Conservation (phyloP, 2,888 invertebrate genomes). For the Phlogophora meticulosa region DNA sequence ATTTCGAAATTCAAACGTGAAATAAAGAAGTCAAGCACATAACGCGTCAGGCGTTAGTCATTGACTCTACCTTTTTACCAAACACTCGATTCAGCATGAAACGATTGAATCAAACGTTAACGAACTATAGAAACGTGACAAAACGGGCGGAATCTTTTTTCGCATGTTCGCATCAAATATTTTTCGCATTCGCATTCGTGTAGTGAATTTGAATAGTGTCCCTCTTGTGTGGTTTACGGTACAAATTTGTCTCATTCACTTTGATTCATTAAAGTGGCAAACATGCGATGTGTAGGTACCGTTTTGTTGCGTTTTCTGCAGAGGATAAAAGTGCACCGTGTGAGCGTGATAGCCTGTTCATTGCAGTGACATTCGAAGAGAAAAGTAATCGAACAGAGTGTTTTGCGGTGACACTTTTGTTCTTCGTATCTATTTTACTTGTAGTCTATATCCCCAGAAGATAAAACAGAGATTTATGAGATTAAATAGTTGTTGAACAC, state of each 20-base stretch:
- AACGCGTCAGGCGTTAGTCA: constrained; percentile 61
- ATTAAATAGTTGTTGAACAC: constrained; percentile 3
- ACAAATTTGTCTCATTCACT: constrained; percentile 53
- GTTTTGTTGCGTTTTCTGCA: constrained; percentile 14
- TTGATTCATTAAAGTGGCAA: constrained; percentile 56
- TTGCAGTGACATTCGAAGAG: constrained; percentile 31
- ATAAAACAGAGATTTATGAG: constrained; percentile 14
- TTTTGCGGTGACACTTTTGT: constrained; percentile 16
- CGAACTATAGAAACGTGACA: constrained; percentile 77
- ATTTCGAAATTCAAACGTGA: constrained; percentile 27
- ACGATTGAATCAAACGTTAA: constrained; percentile 75
- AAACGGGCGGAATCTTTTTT: constrained; percentile 67
- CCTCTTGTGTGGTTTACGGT: constrained; percentile 27
- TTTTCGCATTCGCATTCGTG: constrained; percentile 61
- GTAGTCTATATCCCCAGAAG: neutral
- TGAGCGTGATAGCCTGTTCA: constrained; percentile 34
- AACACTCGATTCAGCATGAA: constrained; percentile 69
- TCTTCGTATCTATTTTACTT: constrained; percentile 12
- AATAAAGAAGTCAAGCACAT: constrained; percentile 39
- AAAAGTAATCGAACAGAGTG: constrained; percentile 42
- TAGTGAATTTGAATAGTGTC: constrained; percentile 65
- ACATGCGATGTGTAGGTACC: constrained; percentile 9
- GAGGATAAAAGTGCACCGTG: constrained; percentile 30
- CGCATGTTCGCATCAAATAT: constrained; percentile 64
- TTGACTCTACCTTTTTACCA: constrained; percentile 63